Evolutionary conservation across 1,140 invertebrate genomes (phyloP).

Genomic region (Pseudomyrmex dendroicus): DNA sequence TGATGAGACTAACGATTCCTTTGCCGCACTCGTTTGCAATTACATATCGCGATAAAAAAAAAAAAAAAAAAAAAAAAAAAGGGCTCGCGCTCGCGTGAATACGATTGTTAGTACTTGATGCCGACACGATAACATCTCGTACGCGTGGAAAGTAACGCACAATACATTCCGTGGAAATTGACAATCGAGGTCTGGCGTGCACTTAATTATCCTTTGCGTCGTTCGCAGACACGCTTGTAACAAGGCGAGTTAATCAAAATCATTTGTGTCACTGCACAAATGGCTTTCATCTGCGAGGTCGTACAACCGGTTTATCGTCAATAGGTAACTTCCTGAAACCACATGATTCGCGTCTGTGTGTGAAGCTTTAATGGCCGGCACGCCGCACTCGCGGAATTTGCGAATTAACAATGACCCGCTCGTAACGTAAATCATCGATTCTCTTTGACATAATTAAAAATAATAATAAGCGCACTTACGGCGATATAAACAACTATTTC

Average conservation of each 20-base stretch:
- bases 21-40: constrained; percentile 21
- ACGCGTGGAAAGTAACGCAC: constrained; percentile 51
- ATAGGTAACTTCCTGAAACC: constrained; percentile 57
- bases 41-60: constrained; percentile 27
- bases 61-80: not conserved
- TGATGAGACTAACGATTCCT: constrained; percentile 16
- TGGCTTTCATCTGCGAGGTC: constrained; percentile 51
- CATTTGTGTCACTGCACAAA: constrained; percentile 60
- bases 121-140: constrained; percentile 39
- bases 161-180: constrained; percentile 53
- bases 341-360: constrained; percentile 31
- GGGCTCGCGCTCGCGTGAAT: constrained; percentile 31
- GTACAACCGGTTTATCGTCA: constrained; percentile 50
- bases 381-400: constrained; percentile 31
- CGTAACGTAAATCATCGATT: constrained; percentile 41
- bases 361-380: constrained; percentile 32
- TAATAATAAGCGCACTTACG: too few species aligned
- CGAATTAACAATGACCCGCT: constrained; percentile 33
- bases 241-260: constrained; percentile 65
- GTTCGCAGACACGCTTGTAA: constrained; percentile 48
- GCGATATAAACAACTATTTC: not conserved
- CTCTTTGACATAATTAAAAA: constrained; percentile 6
- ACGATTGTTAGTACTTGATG: constrained; percentile 42
- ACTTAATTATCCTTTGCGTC: constrained; percentile 62
- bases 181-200: constrained; percentile 45